Base-by-base conservation (phyloP, 2,888 invertebrate genomes). In the Acanthacorydalis orientalis region DNA sequence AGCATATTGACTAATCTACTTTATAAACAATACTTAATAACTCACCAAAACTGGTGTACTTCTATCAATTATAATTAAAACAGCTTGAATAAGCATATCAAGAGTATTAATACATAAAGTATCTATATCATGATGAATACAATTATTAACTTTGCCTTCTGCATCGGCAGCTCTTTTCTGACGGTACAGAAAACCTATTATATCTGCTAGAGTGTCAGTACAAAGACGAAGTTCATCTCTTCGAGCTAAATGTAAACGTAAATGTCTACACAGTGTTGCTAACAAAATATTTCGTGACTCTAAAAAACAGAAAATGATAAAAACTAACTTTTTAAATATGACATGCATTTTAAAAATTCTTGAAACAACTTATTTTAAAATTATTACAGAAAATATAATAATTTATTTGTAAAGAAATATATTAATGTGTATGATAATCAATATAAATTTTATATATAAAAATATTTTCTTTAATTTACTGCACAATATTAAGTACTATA, bases 241-340 rank as follows among this genome's bases (percentile, higher is more conserved):
- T 1, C 83, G 77, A 0, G 80, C 77, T 3, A 93, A 68, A 60
- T 93, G 91, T 16, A 82, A 78, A 32, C 88, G 78, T 37, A 95
- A 65, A 58, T 93, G 91, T 53, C 83, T 80, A 60, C 91, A 89
- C 32, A 87, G 83, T 2, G 87, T 83, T 0, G 82, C 78, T 16
- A 95, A 68, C 6, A 95, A 73, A 48, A 88, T 77, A 58, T 82
- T 83, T 49, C 93, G 77, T 1, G 90, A 88, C 64, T 90, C 92
- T 86, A 64, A 33, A 64, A 64, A 48, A 39, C 42, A 34, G 35
- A 48, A 8, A 39, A 23, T 16, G 2, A 47, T 35, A 40, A 47
- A 37, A n/a, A n/a, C n/a, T 43, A 47, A 54, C 51, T 47, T 40
- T 46, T 44, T 37, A 48, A 16, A 38, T 48, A 43, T 12, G 49